Evolutionary conservation across 2,888 invertebrate genomes (phyloP).

Genomic region (Pseudococcus jackbeardsleyi): DNA sequence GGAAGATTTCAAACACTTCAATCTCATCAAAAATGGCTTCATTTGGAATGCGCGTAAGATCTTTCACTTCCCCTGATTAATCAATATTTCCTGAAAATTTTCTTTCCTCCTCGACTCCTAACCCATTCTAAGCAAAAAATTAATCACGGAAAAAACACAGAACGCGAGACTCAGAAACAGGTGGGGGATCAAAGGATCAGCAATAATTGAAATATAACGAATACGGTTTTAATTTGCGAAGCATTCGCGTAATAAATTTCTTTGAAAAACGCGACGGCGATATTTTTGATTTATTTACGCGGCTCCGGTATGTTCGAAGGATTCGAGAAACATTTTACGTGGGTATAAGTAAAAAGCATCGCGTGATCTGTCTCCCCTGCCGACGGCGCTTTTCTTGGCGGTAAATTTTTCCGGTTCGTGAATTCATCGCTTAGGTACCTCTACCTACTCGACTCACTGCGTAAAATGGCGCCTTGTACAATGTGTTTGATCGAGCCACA

Average conservation of each 20-base stretch:
- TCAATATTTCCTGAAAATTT: too few species aligned
- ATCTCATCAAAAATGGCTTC: too few species aligned
- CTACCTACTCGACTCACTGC: background rate
- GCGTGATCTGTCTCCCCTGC: background rate
- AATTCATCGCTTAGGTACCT: background rate
- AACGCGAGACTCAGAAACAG: background rate
- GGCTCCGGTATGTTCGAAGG: background rate
- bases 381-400: background rate
- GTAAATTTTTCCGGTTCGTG: constrained; percentile 16
- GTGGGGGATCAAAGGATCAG: background rate
- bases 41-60: too few species aligned
- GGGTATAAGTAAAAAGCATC: background rate
- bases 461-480: constrained; percentile 30
- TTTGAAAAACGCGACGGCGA: background rate
- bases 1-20: too few species aligned
- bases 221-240: constrained; percentile 16
- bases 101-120: too few species aligned
- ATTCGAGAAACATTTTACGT: background rate
- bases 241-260: background rate
- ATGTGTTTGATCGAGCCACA: constrained; percentile 22
- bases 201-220: constrained; percentile 29
- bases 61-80: too few species aligned
- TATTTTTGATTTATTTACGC: constrained; percentile 20
- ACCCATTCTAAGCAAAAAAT: background rate
- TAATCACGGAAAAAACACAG: background rate